phyloP scores from a whole-genome alignment of 1,140 invertebrate species.

The Drosophila kurseongensis region DNA sequence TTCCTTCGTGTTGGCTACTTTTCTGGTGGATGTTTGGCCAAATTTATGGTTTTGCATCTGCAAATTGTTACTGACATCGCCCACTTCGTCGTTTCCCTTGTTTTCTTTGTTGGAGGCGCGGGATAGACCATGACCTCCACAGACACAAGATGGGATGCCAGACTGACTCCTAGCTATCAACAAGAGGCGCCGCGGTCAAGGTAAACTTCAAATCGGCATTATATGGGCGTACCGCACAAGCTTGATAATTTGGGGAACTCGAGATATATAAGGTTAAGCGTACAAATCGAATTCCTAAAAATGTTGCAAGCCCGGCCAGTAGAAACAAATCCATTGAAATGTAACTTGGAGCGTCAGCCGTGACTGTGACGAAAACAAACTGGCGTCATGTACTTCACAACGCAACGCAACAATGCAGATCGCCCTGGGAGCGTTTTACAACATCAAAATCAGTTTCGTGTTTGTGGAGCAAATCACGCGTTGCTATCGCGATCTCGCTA shows the following conservation, averaged over 20 bases:
- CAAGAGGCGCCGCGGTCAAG: conserved; percentile 24
- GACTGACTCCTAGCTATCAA: not conserved
- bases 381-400: conserved; percentile 19
- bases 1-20: conserved; percentile 33
- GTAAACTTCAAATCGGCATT: conserved; percentile 20
- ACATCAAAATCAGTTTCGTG: conserved; percentile 41
- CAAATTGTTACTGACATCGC: conserved; percentile 29
- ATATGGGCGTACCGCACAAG: not conserved
- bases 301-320: conserved; percentile 3
- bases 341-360: conserved; percentile 7
- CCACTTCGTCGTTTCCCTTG: conserved; percentile 19
- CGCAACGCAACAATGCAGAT: conserved; percentile 15
- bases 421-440: conserved; percentile 31
- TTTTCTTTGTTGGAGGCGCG: conserved; percentile 3
- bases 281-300: conserved; percentile 2
- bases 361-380: conserved; percentile 25
- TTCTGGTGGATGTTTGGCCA: conserved; percentile 13
- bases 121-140: conserved; percentile 38
- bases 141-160: not conserved
- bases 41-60: conserved; percentile 47
- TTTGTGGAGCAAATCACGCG: conserved; percentile 35
- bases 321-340: conserved; percentile 16
- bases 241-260: not conserved
- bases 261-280: not conserved
- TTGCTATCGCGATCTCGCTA: conserved; percentile 3